Evolutionary conservation across 2,888 invertebrate species (phyloP), one percentile per base, ranked within the genome.

Genomic region (Baronia brevicornis): DNA sequence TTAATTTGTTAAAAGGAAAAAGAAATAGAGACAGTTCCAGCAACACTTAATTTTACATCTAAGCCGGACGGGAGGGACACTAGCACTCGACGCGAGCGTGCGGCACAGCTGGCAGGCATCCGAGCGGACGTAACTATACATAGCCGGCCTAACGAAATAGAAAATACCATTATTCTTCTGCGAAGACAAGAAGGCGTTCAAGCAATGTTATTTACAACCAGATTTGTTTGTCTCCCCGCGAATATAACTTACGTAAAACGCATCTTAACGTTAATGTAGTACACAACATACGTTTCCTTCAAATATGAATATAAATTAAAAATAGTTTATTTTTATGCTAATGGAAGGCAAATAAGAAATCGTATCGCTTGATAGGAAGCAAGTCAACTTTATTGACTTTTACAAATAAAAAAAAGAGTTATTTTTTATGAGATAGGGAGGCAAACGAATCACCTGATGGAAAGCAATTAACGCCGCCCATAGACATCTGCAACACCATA

Each of bases 151-250:
- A 80, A 80, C 79, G 71, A 79, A 80, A 80, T 79, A 80, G 75
- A 80, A 79, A 79, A 80, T 72, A 69, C 72, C 75, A 80, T 80
- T 80, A 79, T 74, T 80, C 77, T 79, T 75, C 62, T 61, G 58
- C 51, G 61, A 64, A 71, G 79, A 79, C 78, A 75, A 73, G 75
- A 58, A 80, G 77, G 77, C 78, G 77, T 79, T 78, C 74, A 61
- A 71, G 67, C 74, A 66, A 61, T 60, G 70, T 78, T 77, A 79
- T 79, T 78, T 79, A 79, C 70, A 72, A 63, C 74, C 66, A 55
- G 61, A 61, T 69, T 66, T 75, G 72, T 70, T 77, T 75, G 65
- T 73, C 63, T 56, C 55, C 58, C 59, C 55, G 56, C 55, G 56
- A 60, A 60, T 60, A 68, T 66, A 59, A 63, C 47, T 43, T 45